Evolutionary conservation across 2,888 invertebrate genomes (phyloP).

Genomic region (Xanthia icteritia): DNA sequence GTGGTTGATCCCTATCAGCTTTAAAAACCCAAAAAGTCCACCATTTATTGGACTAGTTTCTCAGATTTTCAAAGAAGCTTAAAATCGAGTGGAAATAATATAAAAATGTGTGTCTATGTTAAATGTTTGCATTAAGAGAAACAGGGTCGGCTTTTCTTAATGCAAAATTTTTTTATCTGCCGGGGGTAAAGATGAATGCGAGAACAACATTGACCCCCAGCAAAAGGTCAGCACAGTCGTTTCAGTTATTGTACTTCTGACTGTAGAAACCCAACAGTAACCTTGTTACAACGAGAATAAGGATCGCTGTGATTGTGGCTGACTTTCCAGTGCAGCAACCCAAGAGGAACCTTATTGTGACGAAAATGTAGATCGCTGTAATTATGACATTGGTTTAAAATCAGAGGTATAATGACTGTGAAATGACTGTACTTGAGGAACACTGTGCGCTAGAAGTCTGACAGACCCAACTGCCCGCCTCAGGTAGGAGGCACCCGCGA

Average conservation of each 20-base stretch:
- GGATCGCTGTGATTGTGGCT: not conserved
- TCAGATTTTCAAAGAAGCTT: too few relatives aligned
- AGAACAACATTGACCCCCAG: not conserved
- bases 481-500: accelerated
- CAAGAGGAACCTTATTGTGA: too few relatives aligned
- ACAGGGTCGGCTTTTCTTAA: too few relatives aligned
- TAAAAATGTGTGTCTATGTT: too few relatives aligned
- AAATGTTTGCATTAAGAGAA: too few relatives aligned
- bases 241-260: not conserved
- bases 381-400: not conserved
- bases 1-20: too few relatives aligned
- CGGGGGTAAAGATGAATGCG: not conserved
- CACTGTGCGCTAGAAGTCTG: not conserved
- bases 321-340: not conserved
- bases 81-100: too few relatives aligned
- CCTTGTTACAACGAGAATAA: not conserved
- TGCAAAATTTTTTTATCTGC: too few relatives aligned
- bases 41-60: too few relatives aligned
- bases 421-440: not conserved
- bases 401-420: not conserved
- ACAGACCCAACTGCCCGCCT: not conserved
- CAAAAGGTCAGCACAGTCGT: not conserved
- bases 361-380: not conserved
- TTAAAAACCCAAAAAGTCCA: too few relatives aligned
- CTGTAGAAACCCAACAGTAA: not conserved